Evolutionary conservation across 2,113 vertebrate species (phyloP), one percentile per base, ranked within the genome.

Genomic region (Aegithalos caudatus): DNA sequence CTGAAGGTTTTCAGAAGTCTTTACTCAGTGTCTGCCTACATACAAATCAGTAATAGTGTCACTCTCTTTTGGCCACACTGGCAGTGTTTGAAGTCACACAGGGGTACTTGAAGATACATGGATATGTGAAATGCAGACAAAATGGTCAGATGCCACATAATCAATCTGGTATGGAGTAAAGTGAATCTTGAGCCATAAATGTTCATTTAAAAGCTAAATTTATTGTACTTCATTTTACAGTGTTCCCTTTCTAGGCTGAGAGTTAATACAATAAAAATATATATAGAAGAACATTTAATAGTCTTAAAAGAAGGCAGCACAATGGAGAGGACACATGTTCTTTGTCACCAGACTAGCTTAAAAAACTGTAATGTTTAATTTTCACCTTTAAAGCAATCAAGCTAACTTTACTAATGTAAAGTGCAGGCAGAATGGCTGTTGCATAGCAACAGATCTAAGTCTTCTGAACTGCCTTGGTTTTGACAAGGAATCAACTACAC

Each of bases 161-260:
- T 51, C 44, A 29, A 29, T 57, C 51, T 81, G 50, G 38, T 45
- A 37, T 14, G 44, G 44, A 87, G 13, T 22, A 83, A 90, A 85
- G 10, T 44, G 37, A 94, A 81, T 56, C 42, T 62, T 4, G 28
- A 81, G 51, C 28, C 65, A 91, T 14, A 91, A 76, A 72, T 7
- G 29, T 95, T 96, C 71, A 90, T 97, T 97, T 98, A 97, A 98
- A 97, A 98, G 96, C 97, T 98, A 96, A 97, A 98, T 97, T 98
- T 98, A 98, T 98, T 98, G 97, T 97, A 98, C 92, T 97, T 97
- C 86, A 95, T 95, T 98, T 97, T 98, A 98, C 95, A 98, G 96
- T 96, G 92, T 97, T 96, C 95, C 95, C 95, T 97, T 97, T 97
- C 92, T 98, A 98, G 95, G 78, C 66, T 92, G 90, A 87, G 95